Evolutionary conservation across 2,113 vertebrate genomes (phyloP).

Genomic region (Ahaetulla prasina): DNA sequence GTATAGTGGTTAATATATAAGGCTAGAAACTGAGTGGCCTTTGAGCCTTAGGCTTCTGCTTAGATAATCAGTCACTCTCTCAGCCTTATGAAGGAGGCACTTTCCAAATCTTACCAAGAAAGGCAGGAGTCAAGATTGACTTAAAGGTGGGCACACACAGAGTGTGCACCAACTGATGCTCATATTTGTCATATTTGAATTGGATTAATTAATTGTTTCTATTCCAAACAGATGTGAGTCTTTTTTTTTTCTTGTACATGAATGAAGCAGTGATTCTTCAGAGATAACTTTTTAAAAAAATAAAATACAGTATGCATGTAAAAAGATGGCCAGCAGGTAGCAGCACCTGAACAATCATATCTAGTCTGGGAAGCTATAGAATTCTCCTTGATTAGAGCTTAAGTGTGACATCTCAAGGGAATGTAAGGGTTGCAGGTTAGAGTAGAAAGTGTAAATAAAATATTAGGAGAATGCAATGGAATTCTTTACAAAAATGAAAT

Average conservation of each 20-base stretch:
- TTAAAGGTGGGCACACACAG: not conserved
- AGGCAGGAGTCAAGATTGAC: not conserved
- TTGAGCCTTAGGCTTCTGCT: not conserved
- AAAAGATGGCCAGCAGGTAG: not conserved
- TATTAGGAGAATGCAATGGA: not conserved
- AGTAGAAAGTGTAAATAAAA: not conserved
- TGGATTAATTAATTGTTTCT: not conserved
- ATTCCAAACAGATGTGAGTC: not conserved
- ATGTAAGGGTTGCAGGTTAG: not conserved
- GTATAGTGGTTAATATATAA: not conserved
- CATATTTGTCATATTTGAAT: not conserved
- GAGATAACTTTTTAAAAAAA: not conserved
- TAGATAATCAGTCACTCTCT: not conserved
- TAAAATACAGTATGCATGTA: not conserved
- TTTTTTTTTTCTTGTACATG: not conserved
- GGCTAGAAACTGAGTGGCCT: not conserved
- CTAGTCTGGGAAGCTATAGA: not conserved
- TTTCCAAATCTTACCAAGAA: not conserved
- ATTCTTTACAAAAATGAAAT: not conserved
- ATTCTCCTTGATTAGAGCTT: not conserved
- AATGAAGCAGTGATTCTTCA: not conserved
- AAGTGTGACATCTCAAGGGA: not conserved
- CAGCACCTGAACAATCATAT: not conserved
- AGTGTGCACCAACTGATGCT: not conserved
- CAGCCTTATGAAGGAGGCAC: not conserved